Percentiles rank a stretch among this genome's conserved stretches.
Conservation (phyloP, 2,113 vertebrate species). For the Murina feae region DNA sequence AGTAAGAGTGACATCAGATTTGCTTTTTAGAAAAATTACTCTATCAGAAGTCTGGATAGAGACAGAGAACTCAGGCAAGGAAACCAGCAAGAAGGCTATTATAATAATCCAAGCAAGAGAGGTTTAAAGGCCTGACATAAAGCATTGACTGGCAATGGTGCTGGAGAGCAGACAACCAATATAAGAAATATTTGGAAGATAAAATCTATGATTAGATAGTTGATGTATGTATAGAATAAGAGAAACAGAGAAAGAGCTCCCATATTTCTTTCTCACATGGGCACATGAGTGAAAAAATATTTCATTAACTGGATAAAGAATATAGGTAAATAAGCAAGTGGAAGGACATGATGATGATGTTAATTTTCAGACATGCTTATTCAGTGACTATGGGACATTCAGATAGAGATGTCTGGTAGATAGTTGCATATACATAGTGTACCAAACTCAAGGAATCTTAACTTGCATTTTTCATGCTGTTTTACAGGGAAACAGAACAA, state of each 20-base stretch:
- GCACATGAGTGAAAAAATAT: not conserved
- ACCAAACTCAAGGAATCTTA: constrained; percentile 21
- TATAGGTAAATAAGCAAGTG: not conserved
- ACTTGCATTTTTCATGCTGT: not conserved
- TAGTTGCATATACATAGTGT: not conserved
- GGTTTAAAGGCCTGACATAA: not conserved
- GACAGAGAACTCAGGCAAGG: not conserved
- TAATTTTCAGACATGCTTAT: not conserved
- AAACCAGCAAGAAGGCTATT: not conserved
- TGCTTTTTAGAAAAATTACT: not conserved
- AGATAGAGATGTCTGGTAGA: not conserved
- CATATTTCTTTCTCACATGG: not conserved
- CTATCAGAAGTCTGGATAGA: not conserved
- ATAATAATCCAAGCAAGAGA: not conserved
- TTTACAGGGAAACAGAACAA: not conserved
- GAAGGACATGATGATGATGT: not conserved
- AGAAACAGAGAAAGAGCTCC: not conserved
- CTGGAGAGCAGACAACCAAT: not conserved
- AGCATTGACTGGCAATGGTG: not conserved
- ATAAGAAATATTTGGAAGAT: not conserved
- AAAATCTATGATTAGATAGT: not conserved
- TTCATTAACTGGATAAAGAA: not conserved
- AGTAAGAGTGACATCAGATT: not conserved
- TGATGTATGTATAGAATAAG: not conserved
- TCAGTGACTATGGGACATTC: not conserved